Evolutionary conservation across 2,113 vertebrate species (phyloP).

Genomic region (Pelmatolapia mariae): DNA sequence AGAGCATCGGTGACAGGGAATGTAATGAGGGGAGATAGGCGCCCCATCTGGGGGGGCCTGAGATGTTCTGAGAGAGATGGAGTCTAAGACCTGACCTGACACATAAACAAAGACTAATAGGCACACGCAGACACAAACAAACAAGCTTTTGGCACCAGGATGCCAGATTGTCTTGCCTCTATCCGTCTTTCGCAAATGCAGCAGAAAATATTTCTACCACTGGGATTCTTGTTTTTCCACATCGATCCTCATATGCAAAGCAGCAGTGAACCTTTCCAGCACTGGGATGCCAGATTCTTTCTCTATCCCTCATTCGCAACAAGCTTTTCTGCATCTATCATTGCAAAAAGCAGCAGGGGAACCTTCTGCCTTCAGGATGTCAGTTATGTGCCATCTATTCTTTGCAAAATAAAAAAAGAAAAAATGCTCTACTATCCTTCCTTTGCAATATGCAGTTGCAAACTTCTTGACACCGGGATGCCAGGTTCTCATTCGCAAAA

Average conservation of each 20-base stretch:
- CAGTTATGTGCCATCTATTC: neutral
- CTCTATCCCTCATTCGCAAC: neutral
- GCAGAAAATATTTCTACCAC: neutral
- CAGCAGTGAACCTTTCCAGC: neutral
- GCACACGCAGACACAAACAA: neutral
- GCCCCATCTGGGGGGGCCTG: fast-evolving
- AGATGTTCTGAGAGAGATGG: neutral
- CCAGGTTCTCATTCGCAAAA: neutral
- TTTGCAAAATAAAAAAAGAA: neutral
- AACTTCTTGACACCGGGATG: neutral
- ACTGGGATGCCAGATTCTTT: neutral
- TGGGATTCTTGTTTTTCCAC: neutral
- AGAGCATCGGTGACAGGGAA: neutral
- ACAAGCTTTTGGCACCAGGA: neutral
- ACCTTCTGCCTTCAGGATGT: neutral
- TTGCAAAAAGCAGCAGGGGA: neutral
- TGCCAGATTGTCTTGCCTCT: neutral
- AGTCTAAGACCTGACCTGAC: neutral
- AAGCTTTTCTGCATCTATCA: neutral
- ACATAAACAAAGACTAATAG: neutral
- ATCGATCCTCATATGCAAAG: neutral
- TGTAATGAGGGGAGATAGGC: neutral
- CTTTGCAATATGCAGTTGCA: neutral
- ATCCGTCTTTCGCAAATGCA: neutral
- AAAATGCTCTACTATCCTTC: neutral